Evolutionary conservation across 2,113 vertebrate genomes (phyloP).

Genomic region (Isichthys henryi): DNA sequence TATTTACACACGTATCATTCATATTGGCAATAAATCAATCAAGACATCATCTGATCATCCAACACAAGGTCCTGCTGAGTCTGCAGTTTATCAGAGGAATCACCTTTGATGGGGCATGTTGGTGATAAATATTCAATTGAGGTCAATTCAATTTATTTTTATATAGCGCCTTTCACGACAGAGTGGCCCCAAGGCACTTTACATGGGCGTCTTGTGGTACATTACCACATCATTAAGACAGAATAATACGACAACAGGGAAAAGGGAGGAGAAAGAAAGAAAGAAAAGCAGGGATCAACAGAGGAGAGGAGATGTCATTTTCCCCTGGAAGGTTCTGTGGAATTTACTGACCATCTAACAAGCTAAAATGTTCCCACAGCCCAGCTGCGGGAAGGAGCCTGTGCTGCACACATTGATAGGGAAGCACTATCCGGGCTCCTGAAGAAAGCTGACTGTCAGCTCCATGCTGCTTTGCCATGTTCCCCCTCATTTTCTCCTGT

Average conservation of each 20-base stretch:
- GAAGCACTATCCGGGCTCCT: too few species aligned
- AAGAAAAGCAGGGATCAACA: not conserved
- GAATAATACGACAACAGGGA: not conserved
- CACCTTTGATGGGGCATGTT: not conserved
- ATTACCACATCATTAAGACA: not conserved
- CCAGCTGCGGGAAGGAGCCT: not conserved
- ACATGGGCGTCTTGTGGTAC: not conserved
- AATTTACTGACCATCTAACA: not conserved
- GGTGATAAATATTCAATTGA: not conserved
- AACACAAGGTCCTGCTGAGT: not conserved
- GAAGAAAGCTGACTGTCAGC: not conserved
- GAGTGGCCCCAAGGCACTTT: not conserved
- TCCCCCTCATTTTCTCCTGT: not conserved
- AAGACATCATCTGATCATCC: not conserved
- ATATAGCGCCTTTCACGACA: too few species aligned
- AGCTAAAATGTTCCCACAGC: not conserved
- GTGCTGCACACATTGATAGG: not conserved
- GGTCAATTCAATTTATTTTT: not conserved
- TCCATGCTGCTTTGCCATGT: not conserved
- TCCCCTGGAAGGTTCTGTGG: not conserved
- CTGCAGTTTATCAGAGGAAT: not conserved
- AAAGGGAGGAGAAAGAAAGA: not conserved
- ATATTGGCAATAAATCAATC: not conserved
- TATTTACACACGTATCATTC: not conserved
- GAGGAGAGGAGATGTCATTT: not conserved